Percentiles rank a stretch among this genome's conserved stretches.
Evolutionary conservation across 2,113 vertebrate genomes (phyloP).

Genomic region (Notechis scutatus): DNA sequence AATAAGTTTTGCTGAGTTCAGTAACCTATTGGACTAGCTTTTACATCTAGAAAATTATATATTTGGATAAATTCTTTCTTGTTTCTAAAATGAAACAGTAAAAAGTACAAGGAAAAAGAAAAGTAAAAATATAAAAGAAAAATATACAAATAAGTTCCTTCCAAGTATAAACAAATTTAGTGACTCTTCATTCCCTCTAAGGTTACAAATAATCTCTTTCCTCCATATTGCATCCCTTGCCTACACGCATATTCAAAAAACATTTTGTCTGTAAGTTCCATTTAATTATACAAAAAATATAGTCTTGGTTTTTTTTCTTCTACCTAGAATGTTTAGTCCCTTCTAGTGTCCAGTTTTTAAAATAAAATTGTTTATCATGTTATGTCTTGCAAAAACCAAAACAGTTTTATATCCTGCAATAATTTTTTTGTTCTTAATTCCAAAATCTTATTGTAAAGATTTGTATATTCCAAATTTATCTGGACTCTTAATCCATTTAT

Average conservation of each 20-base stretch:
- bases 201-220: not conserved
- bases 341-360: not conserved
- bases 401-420: not conserved
- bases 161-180: not conserved
- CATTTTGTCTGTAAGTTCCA: not conserved
- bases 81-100: not conserved
- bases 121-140: not conserved
- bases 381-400: not conserved
- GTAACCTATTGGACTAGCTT: not conserved
- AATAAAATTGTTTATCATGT: not conserved
- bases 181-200: not conserved
- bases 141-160: not conserved
- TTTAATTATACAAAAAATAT: not conserved
- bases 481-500: not conserved
- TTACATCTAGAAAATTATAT: not conserved
- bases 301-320: not conserved
- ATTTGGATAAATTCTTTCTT: not conserved
- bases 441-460: not conserved
- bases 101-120: not conserved
- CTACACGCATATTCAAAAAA: not conserved
- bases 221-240: not conserved
- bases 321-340: not conserved
- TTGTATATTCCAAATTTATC: not conserved
- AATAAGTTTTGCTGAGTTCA: not conserved
- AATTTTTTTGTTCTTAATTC: not conserved